A percentile compares a stretch with the other conserved stretches of the same genome.
These are phyloP conservation scores for Lasiommata megera DNA, from an alignment of 2,888 invertebrate species.

Conservation along the genomic window DNA sequence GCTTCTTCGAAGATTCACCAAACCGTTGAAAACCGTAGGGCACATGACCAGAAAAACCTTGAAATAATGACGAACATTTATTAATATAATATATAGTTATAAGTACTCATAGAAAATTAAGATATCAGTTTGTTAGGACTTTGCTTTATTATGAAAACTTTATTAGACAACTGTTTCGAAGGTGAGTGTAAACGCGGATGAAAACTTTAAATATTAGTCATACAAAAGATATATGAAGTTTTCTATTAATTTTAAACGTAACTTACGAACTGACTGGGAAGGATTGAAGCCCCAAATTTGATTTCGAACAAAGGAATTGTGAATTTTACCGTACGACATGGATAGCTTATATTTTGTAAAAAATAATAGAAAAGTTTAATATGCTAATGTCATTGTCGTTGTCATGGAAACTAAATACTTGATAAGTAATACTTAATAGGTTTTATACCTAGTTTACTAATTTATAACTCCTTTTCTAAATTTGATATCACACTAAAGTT, in stretches of 20 bases:
- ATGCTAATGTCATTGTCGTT: background rate
- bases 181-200: too few species aligned
- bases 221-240: too few species aligned
- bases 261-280: slow-evolving; percentile 65
- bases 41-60: slow-evolving; percentile 85
- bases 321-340: slow-evolving; percentile 69
- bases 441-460: background rate
- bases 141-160: too few species aligned
- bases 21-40: slow-evolving; percentile 84
- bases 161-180: too few species aligned
- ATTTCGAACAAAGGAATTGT: slow-evolving; percentile 65
- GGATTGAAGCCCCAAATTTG: slow-evolving; percentile 76
- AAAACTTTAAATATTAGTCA: too few species aligned
- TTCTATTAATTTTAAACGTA: too few species aligned
- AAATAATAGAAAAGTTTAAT: background rate
- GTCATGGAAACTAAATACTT: background rate
- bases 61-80: background rate
- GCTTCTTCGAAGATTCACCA: slow-evolving; percentile 83
- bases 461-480: too few species aligned
- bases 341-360: background rate
- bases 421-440: background rate
- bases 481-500: too few species aligned
- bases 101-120: too few species aligned
- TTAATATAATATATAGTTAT: background rate
- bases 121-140: too few species aligned